phyloP scores from a whole-genome alignment of 2,113 vertebrate species.

The Neotoma lepida region DNA sequence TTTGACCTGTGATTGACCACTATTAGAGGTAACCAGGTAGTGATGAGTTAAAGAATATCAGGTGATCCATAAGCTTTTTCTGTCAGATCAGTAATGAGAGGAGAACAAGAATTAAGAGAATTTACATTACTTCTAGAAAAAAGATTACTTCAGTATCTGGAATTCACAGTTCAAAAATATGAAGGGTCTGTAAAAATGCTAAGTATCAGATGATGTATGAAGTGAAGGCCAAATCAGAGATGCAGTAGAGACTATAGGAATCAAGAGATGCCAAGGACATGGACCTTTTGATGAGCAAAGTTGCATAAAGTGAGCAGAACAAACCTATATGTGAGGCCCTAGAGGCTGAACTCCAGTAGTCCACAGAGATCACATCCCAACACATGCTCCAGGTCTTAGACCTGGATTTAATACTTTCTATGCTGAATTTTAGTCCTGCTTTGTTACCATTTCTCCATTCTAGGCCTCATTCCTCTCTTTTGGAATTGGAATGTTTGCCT shows the following conservation, averaged over 20 bases:
- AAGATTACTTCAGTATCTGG: background rate
- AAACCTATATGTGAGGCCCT: background rate
- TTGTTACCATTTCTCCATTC: background rate
- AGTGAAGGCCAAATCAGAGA: background rate
- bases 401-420: background rate
- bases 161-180: background rate
- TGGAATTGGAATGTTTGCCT: background rate
- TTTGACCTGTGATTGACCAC: background rate
- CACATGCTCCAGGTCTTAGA: background rate
- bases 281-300: background rate
- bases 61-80: background rate
- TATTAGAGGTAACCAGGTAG: background rate
- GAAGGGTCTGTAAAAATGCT: background rate
- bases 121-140: background rate
- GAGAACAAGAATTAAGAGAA: background rate
- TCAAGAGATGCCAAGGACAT: background rate
- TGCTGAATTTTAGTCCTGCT: background rate
- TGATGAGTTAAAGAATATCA: background rate
- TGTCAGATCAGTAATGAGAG: background rate
- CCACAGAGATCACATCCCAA: background rate
- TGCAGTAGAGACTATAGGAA: background rate
- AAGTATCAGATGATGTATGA: background rate
- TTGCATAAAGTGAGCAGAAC: background rate
- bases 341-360: background rate
- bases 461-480: background rate